Percentiles rank a stretch among this genome's conserved stretches.
Conservation (phyloP, 64 coral and sea anemone species). For the Montipora efflorescens region DNA sequence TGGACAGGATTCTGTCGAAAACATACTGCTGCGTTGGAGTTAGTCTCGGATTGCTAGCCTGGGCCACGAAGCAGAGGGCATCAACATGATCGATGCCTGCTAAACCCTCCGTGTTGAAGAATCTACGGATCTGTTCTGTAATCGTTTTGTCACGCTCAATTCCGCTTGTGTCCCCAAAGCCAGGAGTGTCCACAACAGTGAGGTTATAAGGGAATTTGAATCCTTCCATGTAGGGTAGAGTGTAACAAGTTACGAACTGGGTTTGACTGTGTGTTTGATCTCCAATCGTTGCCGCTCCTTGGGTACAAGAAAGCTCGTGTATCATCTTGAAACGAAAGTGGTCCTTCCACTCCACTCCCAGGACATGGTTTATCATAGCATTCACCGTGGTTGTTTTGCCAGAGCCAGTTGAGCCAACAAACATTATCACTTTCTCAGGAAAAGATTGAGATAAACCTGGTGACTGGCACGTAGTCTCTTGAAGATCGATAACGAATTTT, state of each 20-base stretch:
- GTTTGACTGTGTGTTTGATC: conserved; percentile 35
- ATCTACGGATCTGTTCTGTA: conserved; percentile 41
- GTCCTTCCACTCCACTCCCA: conserved; percentile 54
- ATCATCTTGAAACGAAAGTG: conserved; percentile 67
- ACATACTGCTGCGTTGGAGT: conserved; percentile 63
- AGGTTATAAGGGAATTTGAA: conserved; percentile 47
- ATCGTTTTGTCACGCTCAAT: conserved; percentile 45
- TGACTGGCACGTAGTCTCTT: background rate
- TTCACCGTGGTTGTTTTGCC: conserved; percentile 44
- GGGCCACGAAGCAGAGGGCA: conserved; percentile 60
- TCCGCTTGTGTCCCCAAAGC: conserved; percentile 21
- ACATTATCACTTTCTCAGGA: conserved; percentile 64
- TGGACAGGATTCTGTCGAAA: conserved; percentile 60
- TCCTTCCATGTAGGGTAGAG: conserved; percentile 46
- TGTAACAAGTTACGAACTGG: conserved; percentile 56
- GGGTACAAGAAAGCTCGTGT: conserved; percentile 51
- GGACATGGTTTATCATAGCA: conserved; percentile 61
- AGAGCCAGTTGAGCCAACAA: conserved; percentile 60
- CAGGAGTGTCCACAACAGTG: background rate
- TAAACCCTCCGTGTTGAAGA: conserved; percentile 52
- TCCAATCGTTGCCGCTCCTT: background rate
- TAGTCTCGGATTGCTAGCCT: conserved; percentile 58
- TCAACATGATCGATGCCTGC: conserved; percentile 66
- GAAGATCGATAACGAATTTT: background rate
- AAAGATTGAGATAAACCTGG: background rate